A percentile compares a stretch with the other conserved stretches of the same genome.
Evolutionary conservation across 1,140 invertebrate species (phyloP).

Genomic region (Pogonomyrmex barbatus): DNA sequence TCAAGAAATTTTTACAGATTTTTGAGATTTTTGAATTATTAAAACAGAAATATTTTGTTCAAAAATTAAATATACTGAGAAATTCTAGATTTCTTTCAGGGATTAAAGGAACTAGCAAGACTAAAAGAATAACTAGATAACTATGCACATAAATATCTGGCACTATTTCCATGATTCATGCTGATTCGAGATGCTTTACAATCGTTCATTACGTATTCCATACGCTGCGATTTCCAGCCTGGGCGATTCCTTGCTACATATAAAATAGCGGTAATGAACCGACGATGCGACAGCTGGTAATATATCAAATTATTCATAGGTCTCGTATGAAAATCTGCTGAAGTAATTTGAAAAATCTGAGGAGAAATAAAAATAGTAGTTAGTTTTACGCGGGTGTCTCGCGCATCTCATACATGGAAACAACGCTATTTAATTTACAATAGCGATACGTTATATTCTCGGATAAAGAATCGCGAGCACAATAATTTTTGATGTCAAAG

Average conservation of each 20-base stretch:
- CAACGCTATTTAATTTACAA: neutral
- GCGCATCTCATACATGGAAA: neutral
- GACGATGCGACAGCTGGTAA: neutral
- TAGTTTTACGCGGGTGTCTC: neutral
- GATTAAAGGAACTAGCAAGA: neutral
- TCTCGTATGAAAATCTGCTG: neutral
- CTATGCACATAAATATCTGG: constrained; percentile 7
- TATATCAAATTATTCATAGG: neutral
- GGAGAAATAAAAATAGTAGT: neutral
- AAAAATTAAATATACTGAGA: neutral
- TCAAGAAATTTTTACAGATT: neutral
- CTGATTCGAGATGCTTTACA: constrained; percentile 24
- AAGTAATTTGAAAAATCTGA: neutral
- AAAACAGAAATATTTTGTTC: neutral
- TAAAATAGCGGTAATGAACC: constrained; percentile 32
- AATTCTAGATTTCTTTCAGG: neutral
- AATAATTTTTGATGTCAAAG: constrained; percentile 3
- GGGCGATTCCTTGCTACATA: neutral
- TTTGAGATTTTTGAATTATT: neutral
- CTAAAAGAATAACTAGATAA: neutral
- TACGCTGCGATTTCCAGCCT: neutral
- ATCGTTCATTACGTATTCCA: constrained; percentile 47
- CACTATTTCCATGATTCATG: constrained; percentile 27
- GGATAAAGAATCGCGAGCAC: neutral
- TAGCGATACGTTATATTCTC: neutral